A percentile compares a stretch with the other conserved stretches of the same genome.
Conservation (phyloP, 2,113 vertebrate genomes). For the Natator depressus region DNA sequence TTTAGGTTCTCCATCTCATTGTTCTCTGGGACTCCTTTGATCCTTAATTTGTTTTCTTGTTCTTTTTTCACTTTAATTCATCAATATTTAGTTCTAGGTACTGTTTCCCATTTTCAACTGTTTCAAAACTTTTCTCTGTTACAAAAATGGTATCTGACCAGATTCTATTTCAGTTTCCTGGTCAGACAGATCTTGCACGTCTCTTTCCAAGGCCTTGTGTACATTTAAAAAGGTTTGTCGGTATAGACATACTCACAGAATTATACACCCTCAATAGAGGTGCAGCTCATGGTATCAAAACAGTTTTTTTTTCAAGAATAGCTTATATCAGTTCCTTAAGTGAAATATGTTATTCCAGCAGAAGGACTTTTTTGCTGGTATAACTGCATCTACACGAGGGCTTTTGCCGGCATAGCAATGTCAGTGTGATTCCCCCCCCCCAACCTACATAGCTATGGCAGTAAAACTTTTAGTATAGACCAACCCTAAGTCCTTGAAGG, state of each 20-base stretch:
- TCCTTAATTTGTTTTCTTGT: conserved; percentile 17
- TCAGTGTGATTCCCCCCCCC: neutral
- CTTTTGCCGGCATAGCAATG: neutral
- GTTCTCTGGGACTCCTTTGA: neutral
- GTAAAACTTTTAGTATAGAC: neutral
- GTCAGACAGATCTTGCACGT: neutral
- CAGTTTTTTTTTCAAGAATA: neutral
- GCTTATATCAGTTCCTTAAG: neutral
- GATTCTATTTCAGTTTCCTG: neutral
- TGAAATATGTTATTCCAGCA: neutral
- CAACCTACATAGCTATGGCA: neutral
- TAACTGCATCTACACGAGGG: neutral
- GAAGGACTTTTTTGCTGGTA: neutral
- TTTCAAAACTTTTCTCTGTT: conserved; percentile 8
- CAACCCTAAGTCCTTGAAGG: conserved; percentile 14
- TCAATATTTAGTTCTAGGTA: neutral
- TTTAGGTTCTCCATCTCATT: neutral
- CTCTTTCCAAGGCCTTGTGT: conserved; percentile 12
- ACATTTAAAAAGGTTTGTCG: neutral
- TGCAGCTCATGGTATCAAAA: neutral
- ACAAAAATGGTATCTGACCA: conserved; percentile 18
- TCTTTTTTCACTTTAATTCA: neutral
- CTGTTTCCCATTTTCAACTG: neutral
- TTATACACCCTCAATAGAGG: neutral
- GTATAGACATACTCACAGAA: neutral